Evolutionary conservation across 2,113 vertebrate genomes (phyloP).

Genomic region (Lates calcarifer): DNA sequence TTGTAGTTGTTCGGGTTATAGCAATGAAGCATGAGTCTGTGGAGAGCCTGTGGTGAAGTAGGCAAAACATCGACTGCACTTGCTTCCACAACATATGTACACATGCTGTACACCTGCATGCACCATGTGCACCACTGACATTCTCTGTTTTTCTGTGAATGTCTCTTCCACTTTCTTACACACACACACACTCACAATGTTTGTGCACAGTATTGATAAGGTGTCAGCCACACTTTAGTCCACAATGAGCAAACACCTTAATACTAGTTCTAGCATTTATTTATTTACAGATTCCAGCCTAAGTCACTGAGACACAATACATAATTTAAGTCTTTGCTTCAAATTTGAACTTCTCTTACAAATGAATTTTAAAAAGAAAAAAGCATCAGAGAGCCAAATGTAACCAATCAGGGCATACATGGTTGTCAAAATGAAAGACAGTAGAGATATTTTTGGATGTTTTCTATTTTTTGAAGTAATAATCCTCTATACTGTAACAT

Average conservation of each 20-base stretch:
- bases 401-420: neutral
- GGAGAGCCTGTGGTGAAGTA: constrained; percentile 31
- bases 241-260: neutral
- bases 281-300: neutral
- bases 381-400: no score
- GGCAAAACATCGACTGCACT: constrained; percentile 35
- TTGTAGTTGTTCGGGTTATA: constrained; percentile 40
- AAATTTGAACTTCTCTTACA: neutral
- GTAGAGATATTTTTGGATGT: neutral
- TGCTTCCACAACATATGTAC: constrained; percentile 9
- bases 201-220: neutral
- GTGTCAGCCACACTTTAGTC: neutral
- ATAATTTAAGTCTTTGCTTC: neutral
- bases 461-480: neutral
- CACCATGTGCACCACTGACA: neutral
- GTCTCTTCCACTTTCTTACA: neutral
- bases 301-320: neutral
- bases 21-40: constrained; percentile 19
- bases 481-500: neutral
- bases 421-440: neutral
- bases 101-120: no score
- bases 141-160: neutral
- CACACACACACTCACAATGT: neutral
- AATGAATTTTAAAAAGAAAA: neutral
- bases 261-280: neutral